Base-by-base conservation (phyloP, 1,140 invertebrate genomes). In the Asbolus verrucosus region DNA sequence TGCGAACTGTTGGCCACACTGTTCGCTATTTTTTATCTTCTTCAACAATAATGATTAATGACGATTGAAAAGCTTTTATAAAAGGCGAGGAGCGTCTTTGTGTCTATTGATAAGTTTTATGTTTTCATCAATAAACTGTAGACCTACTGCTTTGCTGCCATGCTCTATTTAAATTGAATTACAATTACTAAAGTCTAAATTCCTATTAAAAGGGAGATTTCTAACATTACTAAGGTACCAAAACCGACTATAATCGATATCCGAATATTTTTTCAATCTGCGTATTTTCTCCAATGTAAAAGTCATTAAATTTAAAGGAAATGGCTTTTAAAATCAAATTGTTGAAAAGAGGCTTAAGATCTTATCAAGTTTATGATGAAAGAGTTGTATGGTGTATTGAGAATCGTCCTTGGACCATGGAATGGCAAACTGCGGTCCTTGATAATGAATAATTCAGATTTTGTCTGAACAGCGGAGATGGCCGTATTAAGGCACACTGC, bases 401-500 rank as follows among this genome's bases (percentile, higher is more conserved):
- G 33, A 36, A 27, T 3, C 24, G 33, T 36, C 33, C 33, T 36
- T 11, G 33, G 33, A 36, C 33, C 33, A 6, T 11, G 33, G 33
- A 36, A 36, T 8, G 33, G 33, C 33, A 36, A 36, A 36, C 33
- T 36, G 33, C 11, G 21, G 43, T 50, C 43, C 18, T 24, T 24
- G 1, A 9, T 27, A 27, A 54, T 54, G 46, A 54, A 54, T 54
- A 54, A 54, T 54, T 54, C 46, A 54, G 21, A 54, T 27, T 54
- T 54, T 54, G 46, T 54, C 46, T 13, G 46, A 54, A 6, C 3
- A 54, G 46, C 46, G 46, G 21, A 54, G 46, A 54, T 54, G 46
- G 46, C n/a, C 46, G 46, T 27, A 54, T 46, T 54, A 54, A 54
- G 46, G 46, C 46, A 13, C 19, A 54, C 46, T 27, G 46, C 46